phyloP scores from a whole-genome alignment of 2,888 invertebrate genomes.

The Eupithecia tripunctaria region DNA sequence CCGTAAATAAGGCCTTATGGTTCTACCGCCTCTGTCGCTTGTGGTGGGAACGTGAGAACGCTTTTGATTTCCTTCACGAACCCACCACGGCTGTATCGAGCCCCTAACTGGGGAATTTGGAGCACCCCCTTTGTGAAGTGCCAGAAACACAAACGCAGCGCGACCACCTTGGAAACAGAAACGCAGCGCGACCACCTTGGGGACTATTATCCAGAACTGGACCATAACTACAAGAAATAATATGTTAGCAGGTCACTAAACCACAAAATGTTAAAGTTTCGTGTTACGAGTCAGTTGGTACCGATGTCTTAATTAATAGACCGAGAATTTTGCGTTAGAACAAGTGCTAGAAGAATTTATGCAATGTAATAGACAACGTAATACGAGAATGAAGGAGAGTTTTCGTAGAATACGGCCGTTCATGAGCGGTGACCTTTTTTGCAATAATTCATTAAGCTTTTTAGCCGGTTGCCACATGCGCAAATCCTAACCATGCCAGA shows the following conservation, averaged over 20 bases:
- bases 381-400: constrained; percentile 9
- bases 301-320: constrained; percentile 63
- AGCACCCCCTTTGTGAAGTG: too few relatives aligned
- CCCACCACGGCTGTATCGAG: too few relatives aligned
- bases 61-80: too few relatives aligned
- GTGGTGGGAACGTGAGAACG: too few relatives aligned
- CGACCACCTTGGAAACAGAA: too few relatives aligned
- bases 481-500: not conserved
- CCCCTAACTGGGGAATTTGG: too few relatives aligned
- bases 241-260: constrained; percentile 19
- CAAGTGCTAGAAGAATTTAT: constrained; percentile 53
- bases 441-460: not conserved
- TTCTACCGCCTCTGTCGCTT: too few relatives aligned
- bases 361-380: constrained; percentile 53
- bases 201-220: too few relatives aligned
- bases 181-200: too few relatives aligned
- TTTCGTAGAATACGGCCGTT: constrained; percentile 4
- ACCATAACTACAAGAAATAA: not conserved
- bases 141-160: too few relatives aligned
- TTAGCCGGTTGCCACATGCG: not conserved
- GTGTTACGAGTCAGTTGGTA: constrained; percentile 31
- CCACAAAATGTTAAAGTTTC: constrained; percentile 61
- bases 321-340: constrained; percentile 70
- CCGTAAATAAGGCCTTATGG: too few relatives aligned
- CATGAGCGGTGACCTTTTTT: not conserved